Conservation (phyloP, 2,797 vertebrate species). For the Squalus acanthias region DNA sequence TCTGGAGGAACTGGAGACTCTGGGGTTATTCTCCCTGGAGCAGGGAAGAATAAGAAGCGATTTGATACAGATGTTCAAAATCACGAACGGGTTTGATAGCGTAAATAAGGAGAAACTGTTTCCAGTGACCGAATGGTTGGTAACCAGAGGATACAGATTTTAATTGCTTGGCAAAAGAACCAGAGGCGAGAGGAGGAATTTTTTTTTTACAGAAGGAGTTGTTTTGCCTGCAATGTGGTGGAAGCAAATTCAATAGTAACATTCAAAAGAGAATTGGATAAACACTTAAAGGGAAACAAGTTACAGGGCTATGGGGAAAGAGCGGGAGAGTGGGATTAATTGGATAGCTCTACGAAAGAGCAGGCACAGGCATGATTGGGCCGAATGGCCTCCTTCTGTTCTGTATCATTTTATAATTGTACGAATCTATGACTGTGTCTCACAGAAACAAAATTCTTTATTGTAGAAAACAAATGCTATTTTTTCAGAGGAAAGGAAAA, state of each 20-base stretch:
- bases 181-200: too few species aligned
- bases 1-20: too few species aligned
- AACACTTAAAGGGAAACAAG: not conserved
- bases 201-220: too few species aligned
- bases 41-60: too few species aligned
- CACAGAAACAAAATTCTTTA: not conserved
- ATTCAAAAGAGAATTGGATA: not conserved
- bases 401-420: not conserved
- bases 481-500: not conserved
- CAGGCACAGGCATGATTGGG: not conserved
- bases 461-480: not conserved
- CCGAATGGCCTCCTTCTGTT: not conserved
- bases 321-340: not conserved
- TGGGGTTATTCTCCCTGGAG: too few species aligned
- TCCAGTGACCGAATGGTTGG: too few species aligned
- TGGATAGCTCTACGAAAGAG: not conserved
- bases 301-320: not conserved
- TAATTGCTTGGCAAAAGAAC: too few species aligned
- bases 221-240: not conserved
- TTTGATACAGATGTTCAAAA: too few species aligned
- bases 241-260: not conserved
- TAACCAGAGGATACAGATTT: too few species aligned
- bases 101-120: too few species aligned
- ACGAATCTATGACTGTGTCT: not conserved
- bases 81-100: too few species aligned